A percentile compares a stretch with the other conserved stretches of the same genome.
Evolutionary conservation across 2,888 invertebrate species (phyloP).

Genomic region (Melolontha melolontha): DNA sequence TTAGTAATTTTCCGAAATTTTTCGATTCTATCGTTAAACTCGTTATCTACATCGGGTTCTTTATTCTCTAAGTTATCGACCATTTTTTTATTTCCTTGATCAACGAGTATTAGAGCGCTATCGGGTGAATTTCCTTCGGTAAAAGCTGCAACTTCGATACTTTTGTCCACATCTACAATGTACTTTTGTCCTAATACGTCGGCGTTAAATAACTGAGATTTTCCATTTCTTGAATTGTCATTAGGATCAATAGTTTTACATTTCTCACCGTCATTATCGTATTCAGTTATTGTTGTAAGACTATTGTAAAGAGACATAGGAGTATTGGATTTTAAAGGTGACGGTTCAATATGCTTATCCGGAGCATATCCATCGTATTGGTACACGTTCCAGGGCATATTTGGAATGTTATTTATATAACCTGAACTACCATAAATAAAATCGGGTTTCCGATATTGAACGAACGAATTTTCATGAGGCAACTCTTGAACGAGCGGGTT

Average conservation of each 20-base stretch:
- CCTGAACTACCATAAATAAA: conserved; percentile 33
- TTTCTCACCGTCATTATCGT: conserved; percentile 15
- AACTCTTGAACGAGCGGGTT: conserved; percentile 43
- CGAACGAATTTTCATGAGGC: conserved; percentile 38
- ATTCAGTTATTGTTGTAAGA: conserved; percentile 24
- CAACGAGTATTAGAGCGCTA: not conserved
- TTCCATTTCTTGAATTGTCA: conserved; percentile 16
- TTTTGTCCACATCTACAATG: conserved; percentile 23
- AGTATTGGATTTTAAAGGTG: conserved; percentile 14
- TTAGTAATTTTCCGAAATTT: conserved; percentile 16
- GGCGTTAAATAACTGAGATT: conserved; percentile 6
- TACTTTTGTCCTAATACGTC: conserved; percentile 1
- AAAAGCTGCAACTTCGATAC: conserved; percentile 33
- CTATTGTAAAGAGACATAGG: conserved; percentile 21
- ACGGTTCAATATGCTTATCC: conserved; percentile 23
- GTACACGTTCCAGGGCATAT: conserved; percentile 42
- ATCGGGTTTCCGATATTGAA: conserved; percentile 35
- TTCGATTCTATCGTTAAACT: conserved; percentile 1
- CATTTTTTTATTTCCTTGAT: not conserved
- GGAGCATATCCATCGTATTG: conserved; percentile 34
- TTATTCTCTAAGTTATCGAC: not conserved
- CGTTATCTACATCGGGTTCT: not conserved
- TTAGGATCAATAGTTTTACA: conserved; percentile 14
- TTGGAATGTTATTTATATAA: conserved; percentile 40
- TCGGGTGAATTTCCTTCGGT: conserved; percentile 10